Base-by-base conservation (phyloP, 2,888 invertebrate species). In the Herminia tarsipennalis region DNA sequence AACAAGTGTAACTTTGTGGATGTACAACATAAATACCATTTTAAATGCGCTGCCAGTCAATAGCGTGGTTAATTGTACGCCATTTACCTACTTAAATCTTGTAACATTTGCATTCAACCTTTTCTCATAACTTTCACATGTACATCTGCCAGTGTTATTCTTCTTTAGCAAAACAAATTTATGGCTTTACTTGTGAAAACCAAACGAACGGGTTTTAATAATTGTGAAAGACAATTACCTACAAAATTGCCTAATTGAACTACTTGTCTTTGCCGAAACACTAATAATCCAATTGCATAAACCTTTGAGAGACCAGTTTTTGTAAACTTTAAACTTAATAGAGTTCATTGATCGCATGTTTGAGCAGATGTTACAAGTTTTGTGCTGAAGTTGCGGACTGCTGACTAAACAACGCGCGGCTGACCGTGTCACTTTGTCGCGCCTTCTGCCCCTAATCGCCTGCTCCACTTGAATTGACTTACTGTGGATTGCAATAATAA, bases 321-420 rank as follows among this genome's bases (percentile, higher is more conserved):
- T 74, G 71, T 78, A 77, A 73, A 76, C 73, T 80, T 74, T 71
- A 73, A 51, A 46, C 16, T 37, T 45, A 37, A 16, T 63, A 70
- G 44, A 73, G 88, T 88, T 87, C 88, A 87, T 81, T 68, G 86
- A 67, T 80, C 86, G 81, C 66, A 55, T 78, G 73, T 83, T 83
- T 81, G 73, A 74, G 70, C 80, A 82, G 77, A 76, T 77, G 78
- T 36, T 44, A 29, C 24, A 14, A 37, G 29, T 52, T 42, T 73
- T 69, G 62, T 66, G 50, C 49, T 50, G 59, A 13, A 56, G 45
- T 45, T 42, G 53, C 53, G 51, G 57, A 52, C 50, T 50, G 61
- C 47, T 56, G 43, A 48, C 40, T 55, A 46, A 56, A 52, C 35
- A 41, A 41, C 45, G 14, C 33, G 22, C 32, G 39, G 44, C 41